These are phyloP conservation scores for Ichneumoninae sp. DNA, from an alignment of 2,888 invertebrate genomes.

Conservation along the genomic window DNA sequence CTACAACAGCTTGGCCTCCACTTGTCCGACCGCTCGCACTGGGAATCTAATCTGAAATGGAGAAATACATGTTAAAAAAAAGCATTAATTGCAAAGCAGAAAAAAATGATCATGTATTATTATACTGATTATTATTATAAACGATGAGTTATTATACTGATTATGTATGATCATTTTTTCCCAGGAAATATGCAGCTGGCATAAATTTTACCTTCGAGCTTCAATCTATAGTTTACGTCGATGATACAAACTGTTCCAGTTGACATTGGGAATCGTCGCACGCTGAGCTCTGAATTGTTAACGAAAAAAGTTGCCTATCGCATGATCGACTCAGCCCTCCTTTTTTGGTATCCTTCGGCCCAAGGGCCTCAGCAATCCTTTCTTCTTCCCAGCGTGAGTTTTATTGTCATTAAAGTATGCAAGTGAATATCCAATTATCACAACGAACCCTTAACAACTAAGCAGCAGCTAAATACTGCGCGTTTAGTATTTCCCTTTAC, in stretches of 20 bases:
- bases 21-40: slow-evolving; percentile 17
- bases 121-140: not conserved
- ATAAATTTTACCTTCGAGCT: not conserved
- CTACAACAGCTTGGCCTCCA: slow-evolving; percentile 77
- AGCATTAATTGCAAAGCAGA: not conserved
- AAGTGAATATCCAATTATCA: slow-evolving; percentile 71
- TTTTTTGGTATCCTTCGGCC: not conserved
- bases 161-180: not conserved
- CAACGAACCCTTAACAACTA: slow-evolving; percentile 68
- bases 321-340: not conserved
- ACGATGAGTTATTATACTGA: not conserved
- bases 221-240: not conserved
- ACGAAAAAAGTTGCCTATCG: slow-evolving; percentile 8
- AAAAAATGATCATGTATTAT: not conserved
- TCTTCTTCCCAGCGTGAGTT: slow-evolving; percentile 57
- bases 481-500: slow-evolving; percentile 32
- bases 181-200: not conserved
- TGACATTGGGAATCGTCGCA: not conserved
- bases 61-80: not conserved
- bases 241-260: not conserved
- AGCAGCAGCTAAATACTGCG: slow-evolving; percentile 51
- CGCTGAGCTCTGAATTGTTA: not conserved
- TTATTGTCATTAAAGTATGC: slow-evolving; percentile 71
- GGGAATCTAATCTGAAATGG: slow-evolving; percentile 14
- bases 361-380: slow-evolving; percentile 5